Evolutionary conservation across 1,140 invertebrate genomes (phyloP).

Genomic region (Drosophila pectinifera): DNA sequence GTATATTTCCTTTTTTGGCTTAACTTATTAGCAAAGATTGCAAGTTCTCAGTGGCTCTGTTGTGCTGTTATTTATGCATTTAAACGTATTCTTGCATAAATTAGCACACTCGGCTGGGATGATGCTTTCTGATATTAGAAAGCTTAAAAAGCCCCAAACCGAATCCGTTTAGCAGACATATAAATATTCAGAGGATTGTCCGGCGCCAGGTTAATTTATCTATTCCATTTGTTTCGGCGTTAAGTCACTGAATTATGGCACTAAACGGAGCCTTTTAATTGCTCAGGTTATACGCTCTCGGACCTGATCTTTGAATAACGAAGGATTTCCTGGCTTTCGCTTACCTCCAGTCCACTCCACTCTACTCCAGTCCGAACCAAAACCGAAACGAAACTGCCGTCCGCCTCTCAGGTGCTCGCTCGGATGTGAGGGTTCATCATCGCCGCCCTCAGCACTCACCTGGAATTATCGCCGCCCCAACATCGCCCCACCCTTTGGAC

Average conservation of each 20-base stretch:
- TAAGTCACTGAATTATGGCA: slow-evolving; percentile 30
- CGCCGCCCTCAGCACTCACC: slow-evolving; percentile 52
- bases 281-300: slow-evolving; percentile 19
- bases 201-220: slow-evolving; percentile 37
- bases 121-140: slow-evolving; percentile 18
- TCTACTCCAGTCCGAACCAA: background rate
- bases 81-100: slow-evolving; percentile 37
- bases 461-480: slow-evolving; percentile 41
- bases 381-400: slow-evolving; percentile 46
- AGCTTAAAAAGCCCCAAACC: slow-evolving; percentile 11
- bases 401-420: slow-evolving; percentile 29
- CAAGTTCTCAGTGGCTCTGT: background rate
- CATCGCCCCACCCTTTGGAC: slow-evolving; percentile 37
- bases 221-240: slow-evolving; percentile 37
- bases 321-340: slow-evolving; percentile 26
- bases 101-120: slow-evolving; percentile 33
- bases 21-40: slow-evolving; percentile 6
- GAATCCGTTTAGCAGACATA: slow-evolving; percentile 49
- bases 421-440: slow-evolving; percentile 45
- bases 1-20: background rate
- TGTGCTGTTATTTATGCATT: slow-evolving; percentile 35
- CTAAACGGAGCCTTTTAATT: slow-evolving; percentile 42
- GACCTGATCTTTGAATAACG: slow-evolving; percentile 18
- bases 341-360: background rate
- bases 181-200: slow-evolving; percentile 47